Base-by-base conservation (phyloP, 2,113 vertebrate genomes). In the Podarcis muralis region DNA sequence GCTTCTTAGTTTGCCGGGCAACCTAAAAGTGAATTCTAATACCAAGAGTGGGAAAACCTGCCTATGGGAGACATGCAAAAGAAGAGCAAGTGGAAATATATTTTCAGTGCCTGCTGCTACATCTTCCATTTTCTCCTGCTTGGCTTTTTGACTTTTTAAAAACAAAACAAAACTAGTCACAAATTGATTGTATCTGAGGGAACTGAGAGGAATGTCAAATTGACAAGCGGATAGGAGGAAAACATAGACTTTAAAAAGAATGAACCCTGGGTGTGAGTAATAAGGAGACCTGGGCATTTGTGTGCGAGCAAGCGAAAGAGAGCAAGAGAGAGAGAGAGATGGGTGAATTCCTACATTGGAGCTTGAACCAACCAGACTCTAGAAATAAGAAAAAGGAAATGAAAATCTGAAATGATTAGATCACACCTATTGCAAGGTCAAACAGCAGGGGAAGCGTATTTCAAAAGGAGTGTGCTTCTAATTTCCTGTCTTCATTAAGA, bases 301-400 rank as follows among this genome's bases (percentile, higher is more conserved):
- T 69, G 40, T 77, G 59, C 7, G 23, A 62, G 80, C 30, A 48
- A 16, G 90, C 59, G 79, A 11, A 23, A 37, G 23, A 83, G 16
- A 72, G 43, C 69, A 72, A 71, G 8, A 74, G 43, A 48, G 48
- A 48, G 53, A 37, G 23, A 62, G 13, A 59, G 48, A 71, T 4
- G 57, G 32, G 83, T 27, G 1, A 89, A 6, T 25, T 79, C 83
- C 87, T 76, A 43, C 40, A 87, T 74, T 6, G 43, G 71, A 89
- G 2, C 13, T 68, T 90, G 81, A 87, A 92, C 85, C 25, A 92
- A 68, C 81, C 68, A 82, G 71, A 93, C 87, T n/a, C 27, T 86
- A 89, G 87, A 95, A 94, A 94, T 83, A 93, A 89, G 92, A 93
- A 89, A 93, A 88, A 90, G 95, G 91, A 93, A 95, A 95, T 94